A percentile compares a stretch with the other conserved stretches of the same genome.
These are phyloP conservation scores for Cochlearius cochlearius DNA, from an alignment of 2,113 vertebrate species.

Conservation along the genomic window DNA sequence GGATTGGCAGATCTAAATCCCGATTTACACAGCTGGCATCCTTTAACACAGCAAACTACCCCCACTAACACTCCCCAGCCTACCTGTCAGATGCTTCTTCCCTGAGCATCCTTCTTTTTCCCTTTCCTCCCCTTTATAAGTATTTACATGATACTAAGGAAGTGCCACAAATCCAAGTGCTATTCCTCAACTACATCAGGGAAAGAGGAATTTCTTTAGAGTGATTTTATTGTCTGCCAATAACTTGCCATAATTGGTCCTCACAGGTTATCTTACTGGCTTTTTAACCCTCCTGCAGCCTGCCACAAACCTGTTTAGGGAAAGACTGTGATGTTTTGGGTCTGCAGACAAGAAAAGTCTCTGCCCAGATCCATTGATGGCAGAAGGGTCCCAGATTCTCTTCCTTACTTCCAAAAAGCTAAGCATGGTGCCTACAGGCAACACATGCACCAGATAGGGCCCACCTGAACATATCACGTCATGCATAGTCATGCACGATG, in stretches of 20 bases:
- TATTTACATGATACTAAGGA: not conserved
- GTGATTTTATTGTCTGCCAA: not conserved
- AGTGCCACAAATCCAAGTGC: not conserved
- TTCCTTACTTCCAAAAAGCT: not conserved
- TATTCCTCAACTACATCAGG: not conserved
- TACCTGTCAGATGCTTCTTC: not conserved
- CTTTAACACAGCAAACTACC: not conserved
- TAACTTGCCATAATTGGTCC: not conserved
- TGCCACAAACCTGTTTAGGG: not conserved
- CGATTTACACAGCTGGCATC: slow-evolving; percentile 8
- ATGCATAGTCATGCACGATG: no score
- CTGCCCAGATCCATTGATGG: not conserved
- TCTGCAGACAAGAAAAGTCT: not conserved
- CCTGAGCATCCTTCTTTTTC: not conserved
- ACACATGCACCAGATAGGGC: not conserved
- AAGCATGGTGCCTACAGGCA: not conserved
- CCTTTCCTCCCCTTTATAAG: not conserved
- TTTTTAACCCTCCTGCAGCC: not conserved
- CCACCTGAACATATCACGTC: not conserved
- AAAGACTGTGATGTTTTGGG: not conserved
- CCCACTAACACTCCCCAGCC: not conserved
- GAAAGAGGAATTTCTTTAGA: not conserved
- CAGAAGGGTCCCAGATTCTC: not conserved
- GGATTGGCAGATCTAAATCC: slow-evolving; percentile 17
- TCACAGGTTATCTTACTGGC: not conserved